Evolutionary conservation across 2,113 vertebrate genomes (phyloP), one percentile per base, ranked within the genome.

Genomic region (Onychostruthus taczanowskii): DNA sequence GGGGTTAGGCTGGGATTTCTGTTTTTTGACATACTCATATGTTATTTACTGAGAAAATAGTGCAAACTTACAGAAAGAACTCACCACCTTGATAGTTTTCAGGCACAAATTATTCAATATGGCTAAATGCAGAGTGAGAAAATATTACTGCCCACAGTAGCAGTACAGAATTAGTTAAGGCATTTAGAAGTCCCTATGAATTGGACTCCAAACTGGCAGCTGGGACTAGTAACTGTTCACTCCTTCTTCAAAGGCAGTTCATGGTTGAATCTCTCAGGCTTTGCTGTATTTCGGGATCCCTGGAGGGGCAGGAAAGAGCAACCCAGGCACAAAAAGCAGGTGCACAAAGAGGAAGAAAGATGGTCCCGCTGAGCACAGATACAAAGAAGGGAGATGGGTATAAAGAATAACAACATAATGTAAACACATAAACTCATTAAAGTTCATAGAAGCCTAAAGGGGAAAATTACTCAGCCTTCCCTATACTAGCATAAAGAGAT

Each of bases 21-120:
- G 12, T 53, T 58, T 28, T 41, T 62, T 61, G 14, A 52, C 1
- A 0, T n/a, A 61, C 13, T 41, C 1, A 0, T 16, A 77, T 1
- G 1, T 47, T 50, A 86, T 22, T 88, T 58, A 68, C 7, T 16
- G 11, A 84, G 21, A 80, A 89, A 86, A 68, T 13, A 23, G 17
- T 20, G n/a, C 20, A 53, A 58, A 77, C 10, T 33, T 43, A 27
- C 30, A 37, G 28, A 88, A 90, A 62, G 20, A 80, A 33, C 61
- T 63, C 20, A 46, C 4, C 17, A 37, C n/a, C 28, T 47, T 62
- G 10, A 73, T 6, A 14, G 7, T 56, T 37, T 66, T 77, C 21
- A 62, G 43, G 24, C 31, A 84, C 72, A 80, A 92, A 83, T 80
- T 46, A 73, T 12, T 68, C 6, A 86, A 8, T 58, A 78, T 1